Percentiles rank a stretch among this genome's conserved stretches.
phyloP scores from a whole-genome alignment of 2,797 vertebrate genomes.

The Myotis vivesi region DNA sequence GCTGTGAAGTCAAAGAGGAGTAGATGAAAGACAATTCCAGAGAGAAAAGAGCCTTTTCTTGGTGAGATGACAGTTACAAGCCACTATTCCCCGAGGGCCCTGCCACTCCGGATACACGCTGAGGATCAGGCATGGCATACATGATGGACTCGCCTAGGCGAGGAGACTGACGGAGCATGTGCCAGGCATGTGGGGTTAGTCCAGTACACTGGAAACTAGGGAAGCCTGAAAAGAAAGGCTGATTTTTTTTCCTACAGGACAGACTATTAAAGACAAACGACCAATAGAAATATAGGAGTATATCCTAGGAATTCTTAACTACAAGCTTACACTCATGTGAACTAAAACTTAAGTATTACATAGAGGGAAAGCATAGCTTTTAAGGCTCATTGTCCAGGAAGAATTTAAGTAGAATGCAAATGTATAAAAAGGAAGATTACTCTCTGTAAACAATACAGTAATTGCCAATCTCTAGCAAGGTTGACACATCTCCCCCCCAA shows the following conservation, averaged over 20 bases:
- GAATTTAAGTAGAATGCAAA: not conserved
- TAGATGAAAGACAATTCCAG: not conserved
- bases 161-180: not conserved
- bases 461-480: not conserved
- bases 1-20: not conserved
- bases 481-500: too few species aligned
- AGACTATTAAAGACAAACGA: not conserved
- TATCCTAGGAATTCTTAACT: not conserved
- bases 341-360: not conserved
- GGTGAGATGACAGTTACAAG: not conserved
- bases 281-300: not conserved
- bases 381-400: not conserved
- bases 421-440: not conserved
- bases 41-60: not conserved
- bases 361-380: not conserved
- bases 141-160: not conserved
- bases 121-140: not conserved
- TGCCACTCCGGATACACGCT: too few species aligned
- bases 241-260: too few species aligned
- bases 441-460: not conserved
- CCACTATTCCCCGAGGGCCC: not conserved
- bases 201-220: not conserved
- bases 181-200: fast-evolving
- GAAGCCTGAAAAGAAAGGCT: not conserved
- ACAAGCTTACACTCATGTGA: not conserved